Evolutionary conservation across 2,888 invertebrate species (phyloP).

Genomic region (Rhingia rostrata): DNA sequence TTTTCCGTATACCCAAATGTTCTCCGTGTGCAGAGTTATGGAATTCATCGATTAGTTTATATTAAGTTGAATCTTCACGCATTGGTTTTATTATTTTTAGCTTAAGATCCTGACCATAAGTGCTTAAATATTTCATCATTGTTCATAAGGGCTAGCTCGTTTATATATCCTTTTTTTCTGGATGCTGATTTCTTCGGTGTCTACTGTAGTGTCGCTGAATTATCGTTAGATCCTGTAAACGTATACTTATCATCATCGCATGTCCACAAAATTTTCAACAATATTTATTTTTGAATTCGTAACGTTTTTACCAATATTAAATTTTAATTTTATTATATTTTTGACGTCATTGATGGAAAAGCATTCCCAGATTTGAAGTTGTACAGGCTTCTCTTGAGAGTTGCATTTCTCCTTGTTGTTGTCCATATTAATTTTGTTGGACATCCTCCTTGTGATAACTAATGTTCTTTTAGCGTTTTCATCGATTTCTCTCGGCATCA

Average conservation of each 20-base stretch:
- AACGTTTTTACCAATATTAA: background rate
- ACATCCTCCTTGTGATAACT: slow-evolving; percentile 1
- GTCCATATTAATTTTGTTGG: background rate
- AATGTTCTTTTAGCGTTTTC: slow-evolving; percentile 7
- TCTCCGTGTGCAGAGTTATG: slow-evolving; percentile 22
- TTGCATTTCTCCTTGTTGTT: background rate
- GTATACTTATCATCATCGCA: too few relatives aligned
- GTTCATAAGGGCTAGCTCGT: background rate
- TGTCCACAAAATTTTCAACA: background rate
- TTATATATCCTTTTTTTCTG: background rate
- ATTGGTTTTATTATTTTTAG: slow-evolving; percentile 6
- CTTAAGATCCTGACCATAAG: background rate
- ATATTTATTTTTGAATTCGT: background rate
- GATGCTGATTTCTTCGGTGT: slow-evolving; percentile 8
- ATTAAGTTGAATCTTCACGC: slow-evolving; percentile 10
- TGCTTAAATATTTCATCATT: slow-evolving; percentile 4
- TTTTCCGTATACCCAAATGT: slow-evolving; percentile 30
- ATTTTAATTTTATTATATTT: background rate
- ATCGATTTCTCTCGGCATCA: slow-evolving; percentile 1
- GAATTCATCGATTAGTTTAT: slow-evolving; percentile 30
- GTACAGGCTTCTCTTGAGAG: background rate
- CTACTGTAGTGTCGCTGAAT: slow-evolving; percentile 2
- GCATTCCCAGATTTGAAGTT: background rate
- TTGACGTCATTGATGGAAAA: background rate
- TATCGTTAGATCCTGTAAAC: too few relatives aligned